Evolutionary conservation across 2,888 invertebrate species (phyloP).

Genomic region (Arrhopalites spinosus): DNA sequence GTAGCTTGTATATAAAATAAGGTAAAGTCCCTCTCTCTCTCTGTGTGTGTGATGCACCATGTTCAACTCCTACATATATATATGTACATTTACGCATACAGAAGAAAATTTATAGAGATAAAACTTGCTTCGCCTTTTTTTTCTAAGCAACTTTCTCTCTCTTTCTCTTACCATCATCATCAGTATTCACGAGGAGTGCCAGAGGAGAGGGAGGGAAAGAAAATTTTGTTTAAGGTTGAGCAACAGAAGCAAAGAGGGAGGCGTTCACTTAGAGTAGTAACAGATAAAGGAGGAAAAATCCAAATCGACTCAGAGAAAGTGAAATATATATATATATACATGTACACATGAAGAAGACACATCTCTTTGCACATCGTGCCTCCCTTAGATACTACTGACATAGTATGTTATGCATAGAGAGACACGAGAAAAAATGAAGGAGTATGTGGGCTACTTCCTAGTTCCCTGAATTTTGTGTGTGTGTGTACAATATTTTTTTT

Average conservation of each 20-base stretch:
- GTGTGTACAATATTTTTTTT: background rate
- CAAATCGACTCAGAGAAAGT: conserved; percentile 3
- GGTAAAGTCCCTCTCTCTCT: too few relatives aligned
- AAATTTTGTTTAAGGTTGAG: background rate
- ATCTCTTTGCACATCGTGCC: conserved; percentile 7
- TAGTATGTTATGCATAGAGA: background rate
- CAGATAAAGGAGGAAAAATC: conserved; percentile 5
- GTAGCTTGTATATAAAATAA: background rate
- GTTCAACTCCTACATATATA: background rate
- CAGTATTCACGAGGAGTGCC: conserved; percentile 33
- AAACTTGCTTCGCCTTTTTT: conserved; percentile 17
- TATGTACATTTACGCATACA: background rate
- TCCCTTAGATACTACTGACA: background rate
- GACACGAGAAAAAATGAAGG: background rate
- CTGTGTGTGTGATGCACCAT: background rate
- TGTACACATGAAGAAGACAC: background rate
- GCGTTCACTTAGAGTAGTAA: background rate
- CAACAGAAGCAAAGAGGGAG: background rate
- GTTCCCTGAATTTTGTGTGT: background rate
- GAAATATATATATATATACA: background rate
- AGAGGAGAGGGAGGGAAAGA: conserved; percentile 8
- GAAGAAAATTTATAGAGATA: conserved; percentile 27
- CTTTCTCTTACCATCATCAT: background rate
- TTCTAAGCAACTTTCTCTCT: background rate
- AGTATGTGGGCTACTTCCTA: background rate